Base-by-base conservation (phyloP, 1,140 invertebrate species). In the Caenorhabditis briggsae region DNA sequence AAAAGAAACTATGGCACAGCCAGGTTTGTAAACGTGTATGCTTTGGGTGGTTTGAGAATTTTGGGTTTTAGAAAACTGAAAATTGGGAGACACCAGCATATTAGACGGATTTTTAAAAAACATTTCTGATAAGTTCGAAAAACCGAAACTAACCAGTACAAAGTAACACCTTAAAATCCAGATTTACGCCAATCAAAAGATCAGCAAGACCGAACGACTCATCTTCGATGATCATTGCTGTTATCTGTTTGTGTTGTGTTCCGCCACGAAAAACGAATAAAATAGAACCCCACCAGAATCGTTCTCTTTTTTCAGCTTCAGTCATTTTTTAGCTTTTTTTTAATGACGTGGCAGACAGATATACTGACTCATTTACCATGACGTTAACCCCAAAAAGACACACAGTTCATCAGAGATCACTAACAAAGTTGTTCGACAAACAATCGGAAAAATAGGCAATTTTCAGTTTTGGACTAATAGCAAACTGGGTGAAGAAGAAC, bases 381-480 rank as follows among this genome's bases (percentile, higher is more conserved):
- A 70, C 64, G 64, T 70, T 70, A 16, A 16, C 43, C 18, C 20
- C 11, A 70, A 43, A 70, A 46, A 70, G 41, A 46, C 5, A 70
- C 33, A 64, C 41, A 70, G 20, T 43, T 70, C 64, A 70, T 70
- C 64, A 70, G 64, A 70, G 64, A 70, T 70, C 64, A 70, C 46
- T 33, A 70, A 70, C 64, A 78, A 78, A 78, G 70, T 78, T 78
- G 43, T 78, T 78, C 53, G 70, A 50, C 70, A 50, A 78, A 78
- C 70, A 48, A 65, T 11, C 25, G 23, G 25, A 59, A 61, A 58
- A 58, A 61, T 33, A 33, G 33, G 3, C 33, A 61, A 20, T 61
- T 23, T 14, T 8, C n/a, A 61, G 23, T 61, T 61, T 11, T 61
- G 25, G 59, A 61, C 41, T 70, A 70, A 25, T 11, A n/a, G 41